These are phyloP conservation scores for Bedellia somnulentella DNA, from an alignment of 2,888 invertebrate species.

Conservation along the genomic window DNA sequence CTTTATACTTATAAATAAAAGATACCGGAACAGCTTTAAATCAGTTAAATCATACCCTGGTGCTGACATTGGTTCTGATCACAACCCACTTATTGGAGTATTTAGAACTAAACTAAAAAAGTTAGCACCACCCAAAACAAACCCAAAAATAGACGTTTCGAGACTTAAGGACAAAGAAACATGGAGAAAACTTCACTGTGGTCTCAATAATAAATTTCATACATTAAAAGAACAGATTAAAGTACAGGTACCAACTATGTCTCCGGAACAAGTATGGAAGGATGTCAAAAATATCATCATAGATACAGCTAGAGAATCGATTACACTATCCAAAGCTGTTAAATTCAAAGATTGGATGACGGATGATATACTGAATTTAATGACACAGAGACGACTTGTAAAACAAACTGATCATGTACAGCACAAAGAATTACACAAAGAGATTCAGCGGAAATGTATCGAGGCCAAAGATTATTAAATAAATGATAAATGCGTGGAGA, in stretches of 20 bases:
- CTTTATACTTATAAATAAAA: background rate
- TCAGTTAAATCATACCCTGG: slow-evolving; percentile 1
- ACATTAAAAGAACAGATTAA: background rate
- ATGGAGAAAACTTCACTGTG: background rate
- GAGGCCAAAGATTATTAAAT: background rate
- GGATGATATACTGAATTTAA: background rate
- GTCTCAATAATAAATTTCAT: background rate
- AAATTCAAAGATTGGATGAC: background rate
- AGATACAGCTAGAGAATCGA: slow-evolving; percentile 2
- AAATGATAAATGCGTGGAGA: background rate
- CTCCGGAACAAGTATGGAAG: slow-evolving; percentile 1
- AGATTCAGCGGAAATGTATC: background rate
- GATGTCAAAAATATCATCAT: background rate
- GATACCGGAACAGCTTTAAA: slow-evolving; percentile 1
- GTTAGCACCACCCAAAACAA: background rate
- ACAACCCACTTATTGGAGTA: background rate
- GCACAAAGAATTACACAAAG: background rate
- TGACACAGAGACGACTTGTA: background rate
- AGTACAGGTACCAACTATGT: background rate
- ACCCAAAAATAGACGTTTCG: background rate
- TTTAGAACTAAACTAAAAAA: slow-evolving; percentile 1
- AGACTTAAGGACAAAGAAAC: background rate
- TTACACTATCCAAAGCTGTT: background rate
- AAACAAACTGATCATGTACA: background rate
- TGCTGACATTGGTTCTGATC: background rate